Conservation (phyloP, 2,888 invertebrate species). For the Odontocerum albicorne region DNA sequence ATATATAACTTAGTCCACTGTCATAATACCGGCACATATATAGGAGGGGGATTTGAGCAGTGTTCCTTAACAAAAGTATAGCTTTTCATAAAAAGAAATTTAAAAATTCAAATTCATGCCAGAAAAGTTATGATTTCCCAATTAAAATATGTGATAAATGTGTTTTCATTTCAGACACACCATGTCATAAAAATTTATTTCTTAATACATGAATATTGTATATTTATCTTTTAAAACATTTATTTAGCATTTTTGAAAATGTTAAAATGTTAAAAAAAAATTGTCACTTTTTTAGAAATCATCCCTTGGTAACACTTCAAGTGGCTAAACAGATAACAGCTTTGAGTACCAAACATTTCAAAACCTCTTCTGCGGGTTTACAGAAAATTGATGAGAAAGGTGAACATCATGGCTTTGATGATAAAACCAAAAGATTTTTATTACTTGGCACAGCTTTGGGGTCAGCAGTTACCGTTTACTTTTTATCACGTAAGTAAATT, state of each 20-base stretch:
- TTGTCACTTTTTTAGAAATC: conserved; percentile 10
- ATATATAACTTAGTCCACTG: too few species aligned
- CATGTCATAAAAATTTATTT: background rate
- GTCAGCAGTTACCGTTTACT: conserved; percentile 10
- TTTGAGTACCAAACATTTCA: conserved; percentile 1
- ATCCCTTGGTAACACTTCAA: too few species aligned
- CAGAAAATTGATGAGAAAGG: conserved; percentile 3
- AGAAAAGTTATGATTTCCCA: too few species aligned
- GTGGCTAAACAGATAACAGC: background rate
- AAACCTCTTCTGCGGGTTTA: conserved; percentile 5
- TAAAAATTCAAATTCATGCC: too few species aligned
- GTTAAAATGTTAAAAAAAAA: background rate
- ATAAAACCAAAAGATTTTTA: background rate
- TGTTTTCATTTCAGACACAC: too few species aligned
- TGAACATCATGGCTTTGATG: background rate
- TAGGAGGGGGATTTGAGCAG: too few species aligned
- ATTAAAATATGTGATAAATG: too few species aligned
- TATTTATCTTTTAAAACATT: background rate
- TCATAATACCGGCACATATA: too few species aligned
- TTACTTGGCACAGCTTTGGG: conserved; percentile 14
- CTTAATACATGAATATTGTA: background rate
- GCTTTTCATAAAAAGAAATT: too few species aligned
- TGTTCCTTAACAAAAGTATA: too few species aligned
- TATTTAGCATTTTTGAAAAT: background rate
- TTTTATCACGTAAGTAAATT: conserved; percentile 14